Base-by-base conservation (phyloP, 2,888 invertebrate species). In the Clunio marinus region DNA sequence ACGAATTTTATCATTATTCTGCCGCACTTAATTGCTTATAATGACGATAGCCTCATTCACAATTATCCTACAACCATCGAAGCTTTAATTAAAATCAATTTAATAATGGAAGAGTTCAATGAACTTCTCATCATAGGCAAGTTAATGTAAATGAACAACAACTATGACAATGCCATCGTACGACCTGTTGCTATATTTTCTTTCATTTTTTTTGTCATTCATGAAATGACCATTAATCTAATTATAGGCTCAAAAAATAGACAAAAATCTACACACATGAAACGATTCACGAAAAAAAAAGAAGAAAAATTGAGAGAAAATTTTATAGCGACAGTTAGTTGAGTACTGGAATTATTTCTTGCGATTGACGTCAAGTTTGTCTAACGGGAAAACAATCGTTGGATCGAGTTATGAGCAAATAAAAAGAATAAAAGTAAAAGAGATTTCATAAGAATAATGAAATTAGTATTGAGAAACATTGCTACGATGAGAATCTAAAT, bases 151-250 rank as follows among this genome's bases (percentile, higher is more conserved):
- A n/a, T n/a, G n/a, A n/a, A n/a, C n/a, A n/a, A n/a, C n/a, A n/a
- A n/a, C n/a, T n/a, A n/a, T n/a, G n/a, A n/a, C n/a, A n/a, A n/a
- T n/a, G n/a, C n/a, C 55, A 45, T n/a, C 2, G 41, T 51, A n/a
- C 57, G 57, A 57, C 57, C 57, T 57, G 57, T 57, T 57, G 57
- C 57, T n/a, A n/a, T n/a, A n/a, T n/a, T n/a, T n/a, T n/a, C n/a
- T 20, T 57, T 24, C 27, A 10, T 13, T 27, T 20, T 13, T 25
- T 27, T 20, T 57, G 57, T 57, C 57, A 57, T n/a, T 57, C 57
- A 51, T 51, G 22, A 57, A 57, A 57, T 20, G 5, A n/a, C 15
- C 57, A 57, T 57, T 57, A 57, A 57, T 57, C 57, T 57, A 57
- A 57, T 57, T 57, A 57, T 27, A 57, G 27, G 10, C 25, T 25